phyloP scores from a whole-genome alignment of 2,797 vertebrate genomes.

The Oryzias dopingdopingensis region DNA sequence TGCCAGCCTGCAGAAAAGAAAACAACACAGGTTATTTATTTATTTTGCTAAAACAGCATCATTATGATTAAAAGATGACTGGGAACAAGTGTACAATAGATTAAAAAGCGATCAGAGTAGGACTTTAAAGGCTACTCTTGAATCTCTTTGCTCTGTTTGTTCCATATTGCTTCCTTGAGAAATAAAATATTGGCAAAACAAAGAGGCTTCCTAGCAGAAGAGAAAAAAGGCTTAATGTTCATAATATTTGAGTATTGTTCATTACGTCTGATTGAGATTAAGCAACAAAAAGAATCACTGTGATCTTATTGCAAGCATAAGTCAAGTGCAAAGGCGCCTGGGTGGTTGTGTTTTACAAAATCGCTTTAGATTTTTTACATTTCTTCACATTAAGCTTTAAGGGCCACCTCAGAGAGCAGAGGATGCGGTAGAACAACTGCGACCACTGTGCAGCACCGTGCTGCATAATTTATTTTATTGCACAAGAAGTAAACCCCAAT shows the following conservation, averaged over 20 bases:
- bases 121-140: too few relatives aligned
- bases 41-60: too few relatives aligned
- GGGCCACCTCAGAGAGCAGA: slow-evolving; percentile 15
- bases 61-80: too few relatives aligned
- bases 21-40: too few relatives aligned
- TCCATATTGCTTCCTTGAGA: too few relatives aligned
- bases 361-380: slow-evolving; percentile 16
- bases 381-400: slow-evolving; percentile 27
- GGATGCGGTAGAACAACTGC: slow-evolving; percentile 8
- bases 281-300: not conserved
- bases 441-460: slow-evolving; percentile 43
- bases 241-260: not conserved
- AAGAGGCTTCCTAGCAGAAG: not conserved
- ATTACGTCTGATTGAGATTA: slow-evolving; percentile 12
- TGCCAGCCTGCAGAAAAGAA: too few relatives aligned
- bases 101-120: too few relatives aligned
- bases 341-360: slow-evolving; percentile 19
- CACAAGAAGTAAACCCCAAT: slow-evolving; percentile 59
- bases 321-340: not conserved
- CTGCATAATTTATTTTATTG: slow-evolving; percentile 71
- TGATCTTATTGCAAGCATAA: slow-evolving; percentile 9
- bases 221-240: not conserved
- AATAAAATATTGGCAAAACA: not conserved
- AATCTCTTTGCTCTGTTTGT: too few relatives aligned
- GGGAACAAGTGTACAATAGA: too few relatives aligned